Conservation (phyloP, 2,888 invertebrate genomes). For the Nemotelus nigrinus region DNA sequence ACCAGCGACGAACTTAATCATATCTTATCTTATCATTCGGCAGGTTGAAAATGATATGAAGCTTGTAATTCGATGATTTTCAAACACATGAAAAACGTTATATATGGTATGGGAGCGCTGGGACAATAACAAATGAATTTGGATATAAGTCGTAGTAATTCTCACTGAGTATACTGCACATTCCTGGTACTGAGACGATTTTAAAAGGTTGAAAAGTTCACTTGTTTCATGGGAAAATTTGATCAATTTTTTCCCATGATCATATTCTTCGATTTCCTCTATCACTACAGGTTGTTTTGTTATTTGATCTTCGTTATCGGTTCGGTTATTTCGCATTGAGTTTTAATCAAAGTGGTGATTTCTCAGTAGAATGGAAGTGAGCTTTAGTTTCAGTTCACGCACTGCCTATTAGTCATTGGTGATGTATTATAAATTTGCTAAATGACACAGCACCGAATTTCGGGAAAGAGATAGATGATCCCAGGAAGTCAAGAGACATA, state of each 20-base stretch:
- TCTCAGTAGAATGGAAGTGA: no score
- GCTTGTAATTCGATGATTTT: slow-evolving; percentile 11
- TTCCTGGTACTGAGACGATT: no score
- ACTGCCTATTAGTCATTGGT: not conserved
- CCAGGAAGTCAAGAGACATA: not conserved
- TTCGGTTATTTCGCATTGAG: not conserved
- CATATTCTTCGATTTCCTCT: not conserved
- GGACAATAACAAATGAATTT: not conserved
- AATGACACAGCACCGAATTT: slow-evolving; percentile 15
- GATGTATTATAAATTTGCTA: slow-evolving; percentile 8
- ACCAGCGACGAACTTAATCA: slow-evolving; percentile 6
- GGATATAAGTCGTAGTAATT: no score
- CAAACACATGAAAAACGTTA: not conserved
- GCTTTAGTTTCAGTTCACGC: not conserved
- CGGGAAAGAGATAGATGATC: slow-evolving; percentile 17
- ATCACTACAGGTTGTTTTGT: not conserved
- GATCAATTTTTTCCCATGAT: not conserved
- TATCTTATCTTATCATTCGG: slow-evolving; percentile 38
- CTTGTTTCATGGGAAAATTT: not conserved
- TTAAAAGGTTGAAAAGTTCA: not conserved
- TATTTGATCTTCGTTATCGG: not conserved
- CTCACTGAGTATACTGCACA: no score
- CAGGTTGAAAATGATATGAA: slow-evolving; percentile 20
- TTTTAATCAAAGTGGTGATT: not conserved
- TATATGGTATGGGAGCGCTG: not conserved